Evolutionary conservation across 2,888 invertebrate species (phyloP).

Genomic region (Kuschelorhynchus macadamiae): DNA sequence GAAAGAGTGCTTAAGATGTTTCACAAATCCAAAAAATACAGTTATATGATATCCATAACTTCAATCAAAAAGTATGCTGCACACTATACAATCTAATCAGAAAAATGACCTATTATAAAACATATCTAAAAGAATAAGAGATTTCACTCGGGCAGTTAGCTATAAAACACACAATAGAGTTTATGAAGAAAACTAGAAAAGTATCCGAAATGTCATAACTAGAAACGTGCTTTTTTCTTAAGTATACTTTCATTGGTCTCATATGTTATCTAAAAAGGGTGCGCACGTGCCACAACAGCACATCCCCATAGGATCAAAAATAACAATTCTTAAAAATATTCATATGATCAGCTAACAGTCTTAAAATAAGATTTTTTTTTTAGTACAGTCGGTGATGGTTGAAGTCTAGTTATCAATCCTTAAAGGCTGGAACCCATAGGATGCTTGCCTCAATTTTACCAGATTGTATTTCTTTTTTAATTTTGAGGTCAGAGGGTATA

Average conservation of each 20-base stretch:
- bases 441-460: neutral
- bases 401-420: neutral
- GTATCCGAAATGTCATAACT: constrained; percentile 3
- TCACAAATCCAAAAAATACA: too few relatives aligned
- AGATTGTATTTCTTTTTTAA: neutral
- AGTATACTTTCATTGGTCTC: constrained; percentile 51
- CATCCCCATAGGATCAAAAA: constrained; percentile 55
- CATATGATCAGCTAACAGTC: constrained; percentile 66
- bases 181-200: too few relatives aligned
- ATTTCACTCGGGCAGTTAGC: too few relatives aligned
- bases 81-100: too few relatives aligned
- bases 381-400: neutral
- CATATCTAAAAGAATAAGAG: too few relatives aligned
- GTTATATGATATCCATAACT: too few relatives aligned
- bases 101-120: too few relatives aligned
- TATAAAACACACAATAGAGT: too few relatives aligned
- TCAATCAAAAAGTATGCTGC: too few relatives aligned
- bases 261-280: constrained; percentile 47
- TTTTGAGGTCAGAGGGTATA: too few relatives aligned
- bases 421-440: neutral
- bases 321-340: constrained; percentile 60
- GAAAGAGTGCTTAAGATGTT: too few relatives aligned
- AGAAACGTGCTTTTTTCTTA: constrained; percentile 47
- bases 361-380: constrained; percentile 62
- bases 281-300: constrained; percentile 21